Evolutionary conservation across 2,888 invertebrate genomes (phyloP).

Genomic region (Theodoxus fluviatilis): DNA sequence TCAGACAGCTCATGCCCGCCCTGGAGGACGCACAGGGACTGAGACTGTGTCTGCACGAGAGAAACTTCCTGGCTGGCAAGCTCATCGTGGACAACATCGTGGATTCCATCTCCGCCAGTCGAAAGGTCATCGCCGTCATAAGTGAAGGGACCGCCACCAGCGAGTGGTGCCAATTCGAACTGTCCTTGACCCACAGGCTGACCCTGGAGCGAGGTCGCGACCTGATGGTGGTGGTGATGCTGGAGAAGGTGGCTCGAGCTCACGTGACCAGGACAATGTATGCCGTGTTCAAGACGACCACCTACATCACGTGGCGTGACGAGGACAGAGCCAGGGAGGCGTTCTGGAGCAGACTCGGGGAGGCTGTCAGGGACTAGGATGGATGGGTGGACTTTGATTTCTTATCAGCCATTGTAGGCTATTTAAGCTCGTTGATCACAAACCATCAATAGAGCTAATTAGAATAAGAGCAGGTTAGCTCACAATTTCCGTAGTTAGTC

Average conservation of each 20-base stretch:
- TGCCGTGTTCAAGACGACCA: slow-evolving; percentile 75
- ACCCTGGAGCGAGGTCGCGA: slow-evolving; percentile 68
- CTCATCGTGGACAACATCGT: slow-evolving; percentile 77
- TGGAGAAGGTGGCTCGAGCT: slow-evolving; percentile 73
- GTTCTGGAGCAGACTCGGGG: too few relatives aligned
- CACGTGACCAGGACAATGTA: slow-evolving; percentile 73
- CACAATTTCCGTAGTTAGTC: too few relatives aligned
- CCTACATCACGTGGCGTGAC: slow-evolving; percentile 73
- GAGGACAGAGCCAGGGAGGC: slow-evolving; percentile 37
- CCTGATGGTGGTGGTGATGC: slow-evolving; percentile 72
- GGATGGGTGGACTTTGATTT: too few relatives aligned
- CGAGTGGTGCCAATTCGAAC: slow-evolving; percentile 79
- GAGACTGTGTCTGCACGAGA: slow-evolving; percentile 73
- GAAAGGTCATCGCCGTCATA: slow-evolving; percentile 73
- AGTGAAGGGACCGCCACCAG: slow-evolving; percentile 73
- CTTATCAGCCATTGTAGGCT: too few relatives aligned
- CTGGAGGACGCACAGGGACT: slow-evolving; percentile 69
- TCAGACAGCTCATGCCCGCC: slow-evolving; percentile 73
- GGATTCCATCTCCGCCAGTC: slow-evolving; percentile 74
- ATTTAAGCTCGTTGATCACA: too few relatives aligned
- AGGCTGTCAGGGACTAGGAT: too few relatives aligned
- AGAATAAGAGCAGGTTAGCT: too few relatives aligned
- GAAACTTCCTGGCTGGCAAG: slow-evolving; percentile 76
- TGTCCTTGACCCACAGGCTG: slow-evolving; percentile 74
- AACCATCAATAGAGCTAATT: too few relatives aligned